Percentiles rank a stretch among this genome's conserved stretches.
Conservation (phyloP, 2,888 invertebrate species). For the Agrochola circellaris region DNA sequence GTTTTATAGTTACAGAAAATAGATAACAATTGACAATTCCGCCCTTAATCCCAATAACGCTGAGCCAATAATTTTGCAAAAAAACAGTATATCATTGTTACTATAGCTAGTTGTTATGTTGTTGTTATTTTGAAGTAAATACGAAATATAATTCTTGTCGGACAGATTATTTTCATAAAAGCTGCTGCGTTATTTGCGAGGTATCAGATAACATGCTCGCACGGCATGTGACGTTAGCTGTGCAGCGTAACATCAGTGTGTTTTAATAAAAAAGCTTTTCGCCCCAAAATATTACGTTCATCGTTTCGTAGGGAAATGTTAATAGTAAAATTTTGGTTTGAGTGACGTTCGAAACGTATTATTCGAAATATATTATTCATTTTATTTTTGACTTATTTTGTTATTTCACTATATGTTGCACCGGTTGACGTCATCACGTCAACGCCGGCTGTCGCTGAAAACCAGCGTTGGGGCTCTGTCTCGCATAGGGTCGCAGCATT, state of each 20-base stretch:
- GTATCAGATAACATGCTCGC: constrained; percentile 52
- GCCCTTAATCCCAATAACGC: no score
- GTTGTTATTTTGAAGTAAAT: constrained; percentile 1
- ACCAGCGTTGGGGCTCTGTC: no score
- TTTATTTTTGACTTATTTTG: no score
- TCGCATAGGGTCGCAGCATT: no score
- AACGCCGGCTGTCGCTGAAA: no score
- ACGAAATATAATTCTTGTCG: neutral
- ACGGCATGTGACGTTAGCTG: constrained; percentile 43
- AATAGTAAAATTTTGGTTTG: constrained; percentile 1
- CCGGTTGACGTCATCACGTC: no score
- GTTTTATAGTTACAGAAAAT: no score
- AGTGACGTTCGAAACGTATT: neutral
- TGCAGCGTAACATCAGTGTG: constrained; percentile 30
- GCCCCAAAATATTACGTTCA: constrained; percentile 27
- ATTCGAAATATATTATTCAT: no score
- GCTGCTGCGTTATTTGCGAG: constrained; percentile 29
- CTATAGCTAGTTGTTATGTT: neutral
- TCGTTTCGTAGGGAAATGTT: constrained; percentile 6
- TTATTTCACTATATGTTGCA: no score
- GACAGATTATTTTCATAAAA: constrained; percentile 25
- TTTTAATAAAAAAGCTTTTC: constrained; percentile 40
- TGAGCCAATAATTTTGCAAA: no score
- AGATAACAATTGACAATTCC: no score
- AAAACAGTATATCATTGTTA: neutral